Conservation (phyloP, 2,113 vertebrate species). For the Notarius quadriscutis region DNA sequence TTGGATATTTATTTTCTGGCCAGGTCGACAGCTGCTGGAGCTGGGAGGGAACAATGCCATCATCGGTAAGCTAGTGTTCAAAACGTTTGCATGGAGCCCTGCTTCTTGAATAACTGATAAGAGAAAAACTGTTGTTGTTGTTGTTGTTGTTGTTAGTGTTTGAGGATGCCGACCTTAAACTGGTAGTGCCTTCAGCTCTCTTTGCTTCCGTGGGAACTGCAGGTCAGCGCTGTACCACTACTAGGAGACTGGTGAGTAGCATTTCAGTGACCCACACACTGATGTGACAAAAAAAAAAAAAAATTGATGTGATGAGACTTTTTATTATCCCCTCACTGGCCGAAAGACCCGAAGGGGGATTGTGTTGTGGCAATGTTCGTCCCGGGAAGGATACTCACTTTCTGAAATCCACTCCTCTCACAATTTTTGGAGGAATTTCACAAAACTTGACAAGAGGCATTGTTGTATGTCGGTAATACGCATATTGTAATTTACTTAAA, state of each 20-base stretch:
- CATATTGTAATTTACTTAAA: too few relatives aligned
- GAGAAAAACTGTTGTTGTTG: neutral
- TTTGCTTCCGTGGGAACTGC: slow-evolving; percentile 95
- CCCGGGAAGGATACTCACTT: too few relatives aligned
- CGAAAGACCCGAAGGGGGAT: too few relatives aligned
- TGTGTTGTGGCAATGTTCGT: too few relatives aligned
- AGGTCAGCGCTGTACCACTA: slow-evolving; percentile 93
- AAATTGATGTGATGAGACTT: neutral
- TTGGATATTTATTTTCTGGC: neutral
- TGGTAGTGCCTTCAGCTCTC: slow-evolving; percentile 87
- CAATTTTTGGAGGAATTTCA: too few relatives aligned
- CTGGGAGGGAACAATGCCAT: slow-evolving; percentile 98
- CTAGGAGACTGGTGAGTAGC: slow-evolving; percentile 82
- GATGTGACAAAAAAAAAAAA: neutral
- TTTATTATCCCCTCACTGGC: too few relatives aligned
- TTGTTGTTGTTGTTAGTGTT: slow-evolving; percentile 73
- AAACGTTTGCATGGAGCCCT: neutral
- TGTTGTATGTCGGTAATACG: too few relatives aligned
- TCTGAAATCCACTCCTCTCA: too few relatives aligned
- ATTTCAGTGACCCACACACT: neutral
- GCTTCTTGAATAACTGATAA: neutral
- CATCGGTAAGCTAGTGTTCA: slow-evolving; percentile 81
- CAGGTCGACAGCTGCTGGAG: slow-evolving; percentile 86
- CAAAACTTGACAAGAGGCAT: too few relatives aligned
- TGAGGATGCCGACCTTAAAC: slow-evolving; percentile 90